phyloP scores from a whole-genome alignment of 2,888 invertebrate genomes.

The Serrognathus titanus region DNA sequence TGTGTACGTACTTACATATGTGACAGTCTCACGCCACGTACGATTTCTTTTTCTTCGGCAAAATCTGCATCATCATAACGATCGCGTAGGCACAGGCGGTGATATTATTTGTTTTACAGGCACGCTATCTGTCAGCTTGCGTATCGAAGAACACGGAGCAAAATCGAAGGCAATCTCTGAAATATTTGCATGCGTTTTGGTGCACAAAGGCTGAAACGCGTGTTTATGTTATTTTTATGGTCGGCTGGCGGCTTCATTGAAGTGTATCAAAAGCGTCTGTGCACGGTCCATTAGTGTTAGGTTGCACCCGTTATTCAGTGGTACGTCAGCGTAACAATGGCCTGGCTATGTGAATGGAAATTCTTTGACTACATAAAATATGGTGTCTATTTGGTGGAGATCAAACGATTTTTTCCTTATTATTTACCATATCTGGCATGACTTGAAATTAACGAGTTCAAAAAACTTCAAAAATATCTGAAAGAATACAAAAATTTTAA shows the following conservation, averaged over 20 bases:
- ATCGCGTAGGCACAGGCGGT: conserved; percentile 7
- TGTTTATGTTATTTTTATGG: conserved; percentile 3
- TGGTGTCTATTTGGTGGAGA: not conserved
- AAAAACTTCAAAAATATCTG: too few relatives aligned
- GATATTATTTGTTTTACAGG: conserved; percentile 7
- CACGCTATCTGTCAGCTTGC: conserved; percentile 6
- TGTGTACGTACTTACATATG: conserved; percentile 1
- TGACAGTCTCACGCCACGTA: conserved; percentile 12
- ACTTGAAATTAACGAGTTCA: too few relatives aligned
- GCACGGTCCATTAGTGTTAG: conserved; percentile 7
- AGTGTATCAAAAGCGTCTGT: conserved; percentile 7
- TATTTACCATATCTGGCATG: not conserved
- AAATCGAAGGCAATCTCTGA: conserved; percentile 1
- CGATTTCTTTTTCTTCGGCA: conserved; percentile 1
- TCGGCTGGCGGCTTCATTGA: conserved; percentile 2
- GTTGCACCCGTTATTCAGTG: conserved; percentile 3
- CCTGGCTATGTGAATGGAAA: conserved; percentile 1
- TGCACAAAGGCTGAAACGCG: not conserved
- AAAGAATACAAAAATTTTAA: too few relatives aligned
- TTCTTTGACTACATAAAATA: not conserved
- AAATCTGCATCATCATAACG: conserved; percentile 4
- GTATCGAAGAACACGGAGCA: not conserved
- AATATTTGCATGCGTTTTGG: conserved; percentile 6
- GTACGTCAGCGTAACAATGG: conserved; percentile 1
- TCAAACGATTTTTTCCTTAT: too few relatives aligned